Percentiles rank a stretch among this genome's conserved stretches.
Conservation (phyloP, 2,113 vertebrate genomes). For the Hippopotamus amphibius region DNA sequence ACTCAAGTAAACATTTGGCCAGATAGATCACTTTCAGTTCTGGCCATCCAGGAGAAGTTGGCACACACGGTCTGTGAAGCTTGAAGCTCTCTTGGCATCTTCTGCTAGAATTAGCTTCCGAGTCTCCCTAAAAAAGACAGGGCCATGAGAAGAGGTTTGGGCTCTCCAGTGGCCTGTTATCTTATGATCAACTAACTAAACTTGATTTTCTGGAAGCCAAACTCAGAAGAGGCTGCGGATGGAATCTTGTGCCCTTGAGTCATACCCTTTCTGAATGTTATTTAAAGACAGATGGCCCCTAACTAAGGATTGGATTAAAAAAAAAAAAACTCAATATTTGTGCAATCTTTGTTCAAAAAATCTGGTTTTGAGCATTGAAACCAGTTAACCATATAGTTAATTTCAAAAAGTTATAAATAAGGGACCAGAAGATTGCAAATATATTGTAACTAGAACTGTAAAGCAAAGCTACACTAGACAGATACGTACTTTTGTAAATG, state of each 20-base stretch:
- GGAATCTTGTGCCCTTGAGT: neutral
- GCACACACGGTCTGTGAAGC: neutral
- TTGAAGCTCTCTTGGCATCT: neutral
- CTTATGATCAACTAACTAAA: slow-evolving; percentile 30
- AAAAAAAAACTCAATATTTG: neutral
- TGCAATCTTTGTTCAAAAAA: neutral
- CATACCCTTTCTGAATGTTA: neutral
- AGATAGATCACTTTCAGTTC: neutral
- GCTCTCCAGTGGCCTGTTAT: slow-evolving; percentile 9
- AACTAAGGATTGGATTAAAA: neutral
- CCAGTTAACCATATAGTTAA: neutral
- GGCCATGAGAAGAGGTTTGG: neutral
- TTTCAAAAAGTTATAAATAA: neutral
- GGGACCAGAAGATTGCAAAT: neutral
- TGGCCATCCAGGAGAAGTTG: neutral
- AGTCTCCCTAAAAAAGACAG: neutral
- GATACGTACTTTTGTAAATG: neutral
- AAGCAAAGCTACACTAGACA: neutral
- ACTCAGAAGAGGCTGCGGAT: neutral
- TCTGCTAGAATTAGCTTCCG: neutral
- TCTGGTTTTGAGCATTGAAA: neutral
- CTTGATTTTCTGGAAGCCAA: slow-evolving; percentile 44
- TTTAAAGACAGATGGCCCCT: slow-evolving; percentile 11
- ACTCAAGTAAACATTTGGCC: neutral
- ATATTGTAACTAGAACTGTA: neutral